A percentile compares a stretch with the other conserved stretches of the same genome.
Evolutionary conservation across 2,797 vertebrate genomes (phyloP).

Genomic region (Knipowitschia caucasica): DNA sequence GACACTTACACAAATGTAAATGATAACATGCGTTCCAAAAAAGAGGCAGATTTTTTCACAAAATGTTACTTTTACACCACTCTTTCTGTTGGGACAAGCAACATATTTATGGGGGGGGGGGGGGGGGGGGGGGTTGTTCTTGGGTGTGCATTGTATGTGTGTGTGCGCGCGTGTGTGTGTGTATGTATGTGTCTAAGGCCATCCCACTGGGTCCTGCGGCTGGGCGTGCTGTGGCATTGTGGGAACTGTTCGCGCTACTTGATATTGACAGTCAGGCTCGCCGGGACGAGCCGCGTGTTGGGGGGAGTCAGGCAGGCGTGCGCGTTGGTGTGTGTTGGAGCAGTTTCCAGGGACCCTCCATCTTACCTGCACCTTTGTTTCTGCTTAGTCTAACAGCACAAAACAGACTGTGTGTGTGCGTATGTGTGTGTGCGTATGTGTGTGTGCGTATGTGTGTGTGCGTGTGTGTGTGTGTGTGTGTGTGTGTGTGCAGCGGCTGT

Average conservation of each 20-base stretch:
- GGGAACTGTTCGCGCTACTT: constrained; percentile 69
- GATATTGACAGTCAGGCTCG: constrained; percentile 76
- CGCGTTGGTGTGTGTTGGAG: constrained; percentile 33
- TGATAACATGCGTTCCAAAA: too few species aligned
- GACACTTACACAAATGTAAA: too few species aligned
- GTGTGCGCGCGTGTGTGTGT: constrained; percentile 34
- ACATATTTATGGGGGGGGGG: too few species aligned
- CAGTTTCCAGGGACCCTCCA: constrained; percentile 63
- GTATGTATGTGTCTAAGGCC: constrained; percentile 45
- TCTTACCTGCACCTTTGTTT: constrained; percentile 78
- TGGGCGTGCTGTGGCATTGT: constrained; percentile 71
- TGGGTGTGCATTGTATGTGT: constrained; percentile 42
- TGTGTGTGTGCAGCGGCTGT: constrained; percentile 21
- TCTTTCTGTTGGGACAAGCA: too few species aligned
- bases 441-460: constrained; percentile 4
- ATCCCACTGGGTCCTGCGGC: constrained; percentile 62
- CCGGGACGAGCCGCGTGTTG: constrained; percentile 54
- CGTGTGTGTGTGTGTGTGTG: constrained; percentile 1
- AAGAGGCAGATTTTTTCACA: too few species aligned
- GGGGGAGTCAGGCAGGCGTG: constrained; percentile 26
- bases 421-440: constrained; percentile 7
- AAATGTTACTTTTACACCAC: too few species aligned
- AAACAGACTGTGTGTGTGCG: constrained; percentile 56
- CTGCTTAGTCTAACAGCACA: constrained; percentile 71
- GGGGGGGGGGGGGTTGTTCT: too few species aligned